Percentiles rank a stretch among this genome's conserved stretches.
These are phyloP conservation scores for Atta colombica DNA, from an alignment of 1,140 invertebrate species.

Conservation along the genomic window DNA sequence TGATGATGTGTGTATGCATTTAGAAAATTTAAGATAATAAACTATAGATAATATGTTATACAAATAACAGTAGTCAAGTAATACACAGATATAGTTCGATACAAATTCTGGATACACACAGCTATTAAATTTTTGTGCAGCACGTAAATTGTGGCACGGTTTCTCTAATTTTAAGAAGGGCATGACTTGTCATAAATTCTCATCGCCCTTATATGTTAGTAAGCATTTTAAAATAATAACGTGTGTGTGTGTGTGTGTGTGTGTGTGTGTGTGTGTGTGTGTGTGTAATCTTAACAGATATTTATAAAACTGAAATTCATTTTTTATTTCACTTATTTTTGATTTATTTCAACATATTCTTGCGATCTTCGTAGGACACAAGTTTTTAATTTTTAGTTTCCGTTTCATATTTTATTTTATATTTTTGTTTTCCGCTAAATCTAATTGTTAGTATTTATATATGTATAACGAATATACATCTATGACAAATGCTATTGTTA, in stretches of 20 bases:
- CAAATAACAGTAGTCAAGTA: constrained; percentile 13
- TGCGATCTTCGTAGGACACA: not conserved
- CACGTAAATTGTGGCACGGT: not conserved
- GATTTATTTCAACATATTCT: not conserved
- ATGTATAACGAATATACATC: not conserved
- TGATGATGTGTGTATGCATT: not conserved
- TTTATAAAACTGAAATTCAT: constrained; percentile 18
- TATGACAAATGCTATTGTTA: constrained; percentile 77
- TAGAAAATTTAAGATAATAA: constrained; percentile 25
- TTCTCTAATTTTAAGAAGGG: constrained; percentile 35
- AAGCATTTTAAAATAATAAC: constrained; percentile 22
- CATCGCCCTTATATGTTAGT: constrained; percentile 52
- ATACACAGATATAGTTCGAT: not conserved
- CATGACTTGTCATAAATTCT: constrained; percentile 68
- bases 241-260: too few relatives aligned
- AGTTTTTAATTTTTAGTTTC: constrained; percentile 19
- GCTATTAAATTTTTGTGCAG: constrained; percentile 17
- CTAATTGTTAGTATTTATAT: constrained; percentile 34
- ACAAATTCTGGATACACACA: not conserved
- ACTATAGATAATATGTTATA: not conserved
- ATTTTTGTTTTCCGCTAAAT: not conserved
- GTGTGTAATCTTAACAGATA: not conserved
- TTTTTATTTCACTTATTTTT: not conserved
- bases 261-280: too few relatives aligned
- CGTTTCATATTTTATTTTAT: constrained; percentile 1